These are phyloP conservation scores for Schizotus pectinicornis DNA, from an alignment of 2,888 invertebrate genomes.

Conservation along the genomic window DNA sequence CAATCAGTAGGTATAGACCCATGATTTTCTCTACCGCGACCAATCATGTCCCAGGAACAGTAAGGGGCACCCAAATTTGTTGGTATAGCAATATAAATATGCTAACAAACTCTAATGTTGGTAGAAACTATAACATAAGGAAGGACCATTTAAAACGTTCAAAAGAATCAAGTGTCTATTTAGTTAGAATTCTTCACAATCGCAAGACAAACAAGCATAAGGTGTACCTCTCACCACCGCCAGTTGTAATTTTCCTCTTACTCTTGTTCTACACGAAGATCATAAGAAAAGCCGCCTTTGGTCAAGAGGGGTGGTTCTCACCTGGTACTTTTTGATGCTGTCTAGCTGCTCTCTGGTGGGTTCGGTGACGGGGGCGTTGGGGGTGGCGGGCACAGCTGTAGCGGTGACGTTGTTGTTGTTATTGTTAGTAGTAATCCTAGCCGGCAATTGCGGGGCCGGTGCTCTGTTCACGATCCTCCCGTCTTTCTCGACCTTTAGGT, in stretches of 20 bases:
- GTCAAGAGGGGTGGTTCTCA: constrained; percentile 57
- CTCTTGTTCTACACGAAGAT: too few relatives aligned
- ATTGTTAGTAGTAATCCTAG: constrained; percentile 64
- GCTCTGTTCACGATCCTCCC: constrained; percentile 68
- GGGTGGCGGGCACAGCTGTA: constrained; percentile 29
- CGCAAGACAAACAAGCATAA: too few relatives aligned
- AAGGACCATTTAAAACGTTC: background rate
- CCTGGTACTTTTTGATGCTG: constrained; percentile 92
- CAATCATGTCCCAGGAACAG: too few relatives aligned
- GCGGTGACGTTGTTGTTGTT: constrained; percentile 48
- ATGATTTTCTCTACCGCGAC: too few relatives aligned
- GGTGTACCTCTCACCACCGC: background rate
- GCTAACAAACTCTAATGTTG: background rate
- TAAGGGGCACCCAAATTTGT: too few relatives aligned
- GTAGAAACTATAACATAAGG: background rate
- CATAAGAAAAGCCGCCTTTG: too few relatives aligned
- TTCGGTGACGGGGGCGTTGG: constrained; percentile 58
- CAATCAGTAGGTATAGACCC: too few relatives aligned
- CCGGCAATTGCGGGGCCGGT: constrained; percentile 72
- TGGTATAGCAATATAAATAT: background rate
- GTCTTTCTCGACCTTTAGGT: constrained; percentile 67
- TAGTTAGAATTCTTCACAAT: too few relatives aligned
- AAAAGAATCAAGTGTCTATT: too few relatives aligned
- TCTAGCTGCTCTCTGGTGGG: constrained; percentile 89
- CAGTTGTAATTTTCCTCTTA: background rate